phyloP scores from a whole-genome alignment of 2,797 vertebrate species.

The Microctenopoma stevenorrisi region DNA sequence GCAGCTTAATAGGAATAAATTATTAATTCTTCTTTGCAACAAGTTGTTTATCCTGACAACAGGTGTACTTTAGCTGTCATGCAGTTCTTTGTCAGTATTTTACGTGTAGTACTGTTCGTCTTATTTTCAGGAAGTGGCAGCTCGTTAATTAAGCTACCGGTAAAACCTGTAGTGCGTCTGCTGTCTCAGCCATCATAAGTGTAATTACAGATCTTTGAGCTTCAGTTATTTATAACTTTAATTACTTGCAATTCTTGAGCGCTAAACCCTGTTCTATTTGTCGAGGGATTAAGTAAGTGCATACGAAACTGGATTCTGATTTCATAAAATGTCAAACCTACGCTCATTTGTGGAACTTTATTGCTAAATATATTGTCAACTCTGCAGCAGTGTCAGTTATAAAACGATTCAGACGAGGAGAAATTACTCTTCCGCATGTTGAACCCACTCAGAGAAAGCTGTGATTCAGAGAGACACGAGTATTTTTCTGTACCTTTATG shows the following conservation, averaged over 20 bases:
- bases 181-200: conserved; percentile 9
- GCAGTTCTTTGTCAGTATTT: neutral
- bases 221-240: conserved; percentile 16
- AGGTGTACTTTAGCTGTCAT: neutral
- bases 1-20: neutral
- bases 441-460: conserved; percentile 9
- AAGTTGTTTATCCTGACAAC: neutral
- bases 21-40: neutral
- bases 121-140: conserved; percentile 8
- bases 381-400: neutral
- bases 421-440: conserved; percentile 21
- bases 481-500: conserved; percentile 39
- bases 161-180: neutral
- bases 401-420: neutral
- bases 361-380: neutral
- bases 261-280: conserved; percentile 3
- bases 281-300: neutral
- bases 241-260: conserved; percentile 18
- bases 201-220: conserved; percentile 5
- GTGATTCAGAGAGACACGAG: conserved; percentile 3
- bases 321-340: neutral
- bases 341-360: conserved; percentile 6
- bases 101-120: conserved; percentile 1
- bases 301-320: neutral
- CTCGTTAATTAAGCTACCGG: neutral